phyloP scores from a whole-genome alignment of 2,797 vertebrate species.

The Scyliorhinus canicula region DNA sequence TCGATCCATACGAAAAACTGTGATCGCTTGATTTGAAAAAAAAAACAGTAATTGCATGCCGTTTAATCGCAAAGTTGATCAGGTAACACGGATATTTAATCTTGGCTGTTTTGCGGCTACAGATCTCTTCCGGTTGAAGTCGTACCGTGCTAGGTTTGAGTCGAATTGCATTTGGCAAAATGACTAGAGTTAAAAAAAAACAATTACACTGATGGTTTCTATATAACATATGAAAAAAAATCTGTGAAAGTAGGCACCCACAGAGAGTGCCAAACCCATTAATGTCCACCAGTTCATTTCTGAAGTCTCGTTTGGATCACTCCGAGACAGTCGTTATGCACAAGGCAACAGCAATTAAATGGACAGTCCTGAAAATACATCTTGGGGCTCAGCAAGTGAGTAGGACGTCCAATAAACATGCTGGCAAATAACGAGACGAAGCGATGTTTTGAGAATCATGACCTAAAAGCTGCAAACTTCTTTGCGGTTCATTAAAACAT shows the following conservation, averaged over 20 bases:
- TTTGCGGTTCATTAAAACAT: background rate
- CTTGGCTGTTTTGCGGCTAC: background rate
- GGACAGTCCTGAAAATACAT: background rate
- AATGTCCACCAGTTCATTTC: too few species aligned
- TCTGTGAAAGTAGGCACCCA: background rate
- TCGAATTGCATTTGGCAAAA: background rate
- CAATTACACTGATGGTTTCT: background rate
- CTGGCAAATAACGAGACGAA: background rate
- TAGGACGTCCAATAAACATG: background rate
- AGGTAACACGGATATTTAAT: background rate
- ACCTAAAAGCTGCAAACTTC: background rate
- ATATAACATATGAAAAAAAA: background rate
- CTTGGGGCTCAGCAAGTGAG: background rate
- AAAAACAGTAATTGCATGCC: background rate
- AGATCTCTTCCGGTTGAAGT: slow-evolving; percentile 23
- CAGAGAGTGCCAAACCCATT: background rate
- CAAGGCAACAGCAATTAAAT: background rate
- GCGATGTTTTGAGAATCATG: background rate
- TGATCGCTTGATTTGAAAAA: background rate
- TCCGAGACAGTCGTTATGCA: background rate
- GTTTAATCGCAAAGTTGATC: background rate
- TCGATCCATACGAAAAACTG: background rate
- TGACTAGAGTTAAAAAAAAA: background rate
- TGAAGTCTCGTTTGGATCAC: background rate
- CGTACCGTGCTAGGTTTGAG: background rate